phyloP scores from a whole-genome alignment of 37 sponge, comb jelly and placozoan species.

The Chondrosia reniformis region DNA sequence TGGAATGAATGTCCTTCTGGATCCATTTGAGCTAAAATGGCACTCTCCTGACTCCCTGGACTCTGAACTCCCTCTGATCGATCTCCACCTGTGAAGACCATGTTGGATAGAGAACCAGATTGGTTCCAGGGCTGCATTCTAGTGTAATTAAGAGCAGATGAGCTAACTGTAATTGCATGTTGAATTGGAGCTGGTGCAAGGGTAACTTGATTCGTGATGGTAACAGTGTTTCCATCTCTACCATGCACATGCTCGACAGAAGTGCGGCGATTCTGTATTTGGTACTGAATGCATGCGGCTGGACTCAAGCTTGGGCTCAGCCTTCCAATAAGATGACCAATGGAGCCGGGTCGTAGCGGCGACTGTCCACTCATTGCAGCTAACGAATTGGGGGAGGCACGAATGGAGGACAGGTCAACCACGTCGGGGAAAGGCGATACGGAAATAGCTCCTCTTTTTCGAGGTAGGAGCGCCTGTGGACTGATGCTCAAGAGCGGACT shows the following conservation, averaged over 20 bases:
- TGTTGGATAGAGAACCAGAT: neutral
- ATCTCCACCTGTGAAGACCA: neutral
- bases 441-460: conserved; percentile 65
- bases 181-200: neutral
- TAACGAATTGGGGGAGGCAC: conserved; percentile 58
- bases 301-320: neutral
- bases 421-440: conserved; percentile 69
- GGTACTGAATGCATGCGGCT: conserved; percentile 8
- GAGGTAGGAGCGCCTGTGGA: conserved; percentile 3
- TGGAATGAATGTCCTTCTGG: neutral
- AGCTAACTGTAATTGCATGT: neutral
- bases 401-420: conserved; percentile 42
- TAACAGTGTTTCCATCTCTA: conserved; percentile 37
- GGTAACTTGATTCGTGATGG: conserved; percentile 65
- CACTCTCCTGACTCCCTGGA: neutral
- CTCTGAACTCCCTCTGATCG: too few species aligned
- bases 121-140: neutral
- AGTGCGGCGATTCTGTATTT: conserved; percentile 25
- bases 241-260: conserved; percentile 58
- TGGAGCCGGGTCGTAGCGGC: conserved; percentile 9
- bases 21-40: neutral
- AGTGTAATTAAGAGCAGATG: too few species aligned
- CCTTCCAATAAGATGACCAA: conserved; percentile 47
- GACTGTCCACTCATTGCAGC: neutral
- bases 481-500: conserved; percentile 8